Evolutionary conservation across 2,797 vertebrate species (phyloP), one percentile per base, ranked within the genome.

Genomic region (Sebastolobus alascanus): DNA sequence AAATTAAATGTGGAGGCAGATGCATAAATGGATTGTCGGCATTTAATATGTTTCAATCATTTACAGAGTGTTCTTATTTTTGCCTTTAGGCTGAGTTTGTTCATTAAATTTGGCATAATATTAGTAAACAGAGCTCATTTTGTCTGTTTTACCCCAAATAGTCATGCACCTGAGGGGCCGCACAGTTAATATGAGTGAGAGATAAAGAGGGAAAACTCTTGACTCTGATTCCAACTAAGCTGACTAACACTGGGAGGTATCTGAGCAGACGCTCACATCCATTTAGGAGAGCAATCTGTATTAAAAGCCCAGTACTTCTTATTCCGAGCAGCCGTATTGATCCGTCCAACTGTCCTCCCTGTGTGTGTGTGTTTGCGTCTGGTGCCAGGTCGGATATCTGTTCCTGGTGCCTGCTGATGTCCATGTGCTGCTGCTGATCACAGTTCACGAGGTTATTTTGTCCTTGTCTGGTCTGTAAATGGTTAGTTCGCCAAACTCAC

Each of bases 251-350:
- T 82, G 65, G 76, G 83, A 88, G 81, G 80, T 80, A 84, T 92
- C 68, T 88, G 86, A 87, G 86, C 74, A 80, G 80, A 84, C 75
- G 14, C 81, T 93, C 90, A 87, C 79, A 84, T 92, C 88, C 84
- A 89, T 92, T 95, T 93, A 90, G 71, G 73, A 88, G 84, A 55
- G 77, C 88, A 87, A 91, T 94, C 86, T 92, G 84, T 92, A 88
- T 92, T 87, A 90, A 85, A 89, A 92, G 89, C 80, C 80, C 61
- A 20, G 84, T 79, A 56, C 73, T 85, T 88, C 79, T 91, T 84
- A 89, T 91, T 93, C 86, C n/a, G 27, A 80, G 84, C 66, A 80
- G 80, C 84, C 54, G 12, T 91, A 92, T 93, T 87, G 90, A 93
- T 91, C 89, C 73, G 38, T 76, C 77, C 79, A 81, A 84, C 87